These are phyloP conservation scores for Acanthochromis polyacanthus DNA, from an alignment of 2,113 vertebrate genomes.

Conservation along the genomic window DNA sequence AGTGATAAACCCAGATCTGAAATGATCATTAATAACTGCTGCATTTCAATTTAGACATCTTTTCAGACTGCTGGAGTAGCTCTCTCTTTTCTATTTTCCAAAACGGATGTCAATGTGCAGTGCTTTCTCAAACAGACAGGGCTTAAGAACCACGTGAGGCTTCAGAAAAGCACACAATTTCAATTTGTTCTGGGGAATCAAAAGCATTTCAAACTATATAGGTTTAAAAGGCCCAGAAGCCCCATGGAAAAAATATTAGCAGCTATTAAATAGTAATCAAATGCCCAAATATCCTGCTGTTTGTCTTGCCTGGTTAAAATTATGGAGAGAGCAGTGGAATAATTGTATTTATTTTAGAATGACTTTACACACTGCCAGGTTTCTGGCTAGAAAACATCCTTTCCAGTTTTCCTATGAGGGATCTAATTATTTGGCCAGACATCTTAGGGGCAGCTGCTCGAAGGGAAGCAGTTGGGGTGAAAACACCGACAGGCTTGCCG, in stretches of 20 bases:
- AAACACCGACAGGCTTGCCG: slow-evolving; percentile 41
- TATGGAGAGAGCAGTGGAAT: slow-evolving; percentile 68
- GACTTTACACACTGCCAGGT: slow-evolving; percentile 56
- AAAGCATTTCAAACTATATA: slow-evolving; percentile 52
- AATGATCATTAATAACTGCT: slow-evolving; percentile 14
- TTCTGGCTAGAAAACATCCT: slow-evolving; percentile 70
- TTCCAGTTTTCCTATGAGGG: slow-evolving; percentile 72
- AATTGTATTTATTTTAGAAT: slow-evolving; percentile 73
- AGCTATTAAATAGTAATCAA: slow-evolving; percentile 70
- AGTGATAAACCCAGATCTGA: slow-evolving; percentile 6
- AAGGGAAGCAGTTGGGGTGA: slow-evolving; percentile 46
- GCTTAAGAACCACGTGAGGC: slow-evolving; percentile 39
- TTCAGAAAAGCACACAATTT: slow-evolving; percentile 53
- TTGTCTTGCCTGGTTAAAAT: slow-evolving; percentile 74
- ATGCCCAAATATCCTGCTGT: slow-evolving; percentile 69
- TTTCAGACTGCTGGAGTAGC: slow-evolving; percentile 2
- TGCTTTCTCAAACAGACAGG: slow-evolving; percentile 38
- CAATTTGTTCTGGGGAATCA: slow-evolving; percentile 50
- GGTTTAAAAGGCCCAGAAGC: slow-evolving; percentile 59
- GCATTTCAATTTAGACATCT: slow-evolving; percentile 6
- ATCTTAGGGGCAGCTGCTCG: slow-evolving; percentile 57
- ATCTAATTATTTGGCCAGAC: slow-evolving; percentile 75
- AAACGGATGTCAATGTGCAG: slow-evolving; percentile 44
- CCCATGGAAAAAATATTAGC: slow-evolving; percentile 58
- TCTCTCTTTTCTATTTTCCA: slow-evolving; percentile 42